Base-by-base conservation (phyloP, 2,888 invertebrate species). In the Bruchidius siliquastri region DNA sequence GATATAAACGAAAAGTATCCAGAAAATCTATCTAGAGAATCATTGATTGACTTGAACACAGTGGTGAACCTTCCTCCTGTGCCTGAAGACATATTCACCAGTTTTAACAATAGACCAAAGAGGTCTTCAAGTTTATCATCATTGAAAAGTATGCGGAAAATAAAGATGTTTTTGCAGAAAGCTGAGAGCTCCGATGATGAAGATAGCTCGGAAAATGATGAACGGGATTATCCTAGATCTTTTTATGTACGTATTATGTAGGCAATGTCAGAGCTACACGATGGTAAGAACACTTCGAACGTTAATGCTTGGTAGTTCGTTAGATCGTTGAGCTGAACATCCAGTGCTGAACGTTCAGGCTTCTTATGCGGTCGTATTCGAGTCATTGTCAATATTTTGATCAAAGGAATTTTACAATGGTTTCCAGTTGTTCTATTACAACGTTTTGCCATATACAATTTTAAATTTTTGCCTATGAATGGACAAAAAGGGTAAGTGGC, bases 1-100 rank as follows among this genome's bases (percentile, higher is more conserved):
- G 87, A 87, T 74, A 79, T 87, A 2, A 86, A 88, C 75, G 88
- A 88, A 80, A 87, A 87, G 78, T 88, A 88, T 81, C 88, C 88
- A 0, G 87, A 87, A 76, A 87, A 86, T 79, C 83, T 86, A 80
- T 87, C 87, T 1, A 82, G 85, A 67, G 87, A 88, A 75, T 87
- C 87, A 2, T 79, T 87, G 21, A 86, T 87, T 22, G 87, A 87
- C 79, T 79, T 87, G 21, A 85, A 85, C 75, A 86, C 83, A 73
- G 85, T 87, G 0, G 82, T 84, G 0, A 87, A 87, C 81, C 80
- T 88, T 71, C 87, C 87, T 2, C 83, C 88, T 0, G 87, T 88
- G 0, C 88, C 88, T 0, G 88, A 88, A 81, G 87, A 88, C 76
- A 87, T 86, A 70, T 87, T 87, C 74, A 85, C 86, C 1, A 83